Evolutionary conservation across 1,140 invertebrate species (phyloP), one percentile per base, ranked within the genome.

Genomic region (Drosophila kanapiae): DNA sequence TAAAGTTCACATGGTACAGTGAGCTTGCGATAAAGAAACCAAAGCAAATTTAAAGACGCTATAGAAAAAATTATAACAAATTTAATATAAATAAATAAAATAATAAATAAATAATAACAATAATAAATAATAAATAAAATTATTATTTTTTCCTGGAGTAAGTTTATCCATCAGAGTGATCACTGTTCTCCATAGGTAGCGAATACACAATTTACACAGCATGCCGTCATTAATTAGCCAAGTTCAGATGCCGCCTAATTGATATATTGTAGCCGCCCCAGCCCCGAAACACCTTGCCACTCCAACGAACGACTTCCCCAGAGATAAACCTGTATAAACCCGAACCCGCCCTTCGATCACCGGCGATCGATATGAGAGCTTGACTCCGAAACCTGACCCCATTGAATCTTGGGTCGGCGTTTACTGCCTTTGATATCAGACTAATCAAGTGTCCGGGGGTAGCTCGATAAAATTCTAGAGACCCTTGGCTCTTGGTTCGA

Each of bases 391-490:
- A 56, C 16, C 35, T 63, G 70, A 83, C 74, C 48, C 38, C 49
- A n/a, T 61, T 69, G 57, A 48, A 63, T 80, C 65, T 62, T 31
- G 37, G 16, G 51, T 63, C 83, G 83, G 75, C 63, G 56, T 57
- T 82, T 63, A 77, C 38, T 60, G 80, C 54, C 76, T 87, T 87
- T 87, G 80, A 88, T 87, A 87, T 88, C 84, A 88, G 83, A 88
- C 83, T 80, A 87, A 88, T 87, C 81, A 83, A 82, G 64, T 35
- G 64, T 47, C 63, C 53, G 60, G 70, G 78, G 65, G 49, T 42
- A 69, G 63, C 33, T 70, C 80, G 83, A 87, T 88, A 88, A 85
- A 85, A 78, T 47, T 42, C 60, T 49, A 2, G 38, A 65, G 64
- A 43, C 75, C 54, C 45, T 51, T 47, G 43, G 37, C 58, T 43